Conservation (phyloP, 2,888 invertebrate species). For the Alsophila aescularia region DNA sequence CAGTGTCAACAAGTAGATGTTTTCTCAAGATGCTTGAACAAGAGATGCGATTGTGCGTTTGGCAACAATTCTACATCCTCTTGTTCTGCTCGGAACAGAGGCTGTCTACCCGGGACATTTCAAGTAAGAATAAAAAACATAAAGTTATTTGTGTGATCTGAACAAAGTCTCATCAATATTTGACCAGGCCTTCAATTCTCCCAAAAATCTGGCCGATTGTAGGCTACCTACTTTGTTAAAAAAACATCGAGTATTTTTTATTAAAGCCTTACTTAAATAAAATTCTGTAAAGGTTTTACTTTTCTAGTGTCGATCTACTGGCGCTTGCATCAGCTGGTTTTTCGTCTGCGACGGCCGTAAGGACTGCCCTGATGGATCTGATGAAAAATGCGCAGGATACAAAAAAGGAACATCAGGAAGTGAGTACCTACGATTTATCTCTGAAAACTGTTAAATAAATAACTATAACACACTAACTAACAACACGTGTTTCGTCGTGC, state of each 20-base stretch:
- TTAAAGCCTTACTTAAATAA: background rate
- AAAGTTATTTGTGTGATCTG: no score
- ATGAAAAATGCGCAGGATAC: conserved; percentile 90
- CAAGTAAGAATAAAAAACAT: conserved; percentile 84
- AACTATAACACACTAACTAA: no score
- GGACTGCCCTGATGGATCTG: conserved; percentile 94
- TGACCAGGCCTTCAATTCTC: no score
- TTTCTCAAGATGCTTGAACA: conserved; percentile 89
- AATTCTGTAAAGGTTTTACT: background rate
- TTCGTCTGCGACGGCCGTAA: conserved; percentile 94
- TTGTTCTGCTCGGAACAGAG: conserved; percentile 89
- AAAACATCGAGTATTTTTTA: no score
- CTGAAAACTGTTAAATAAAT: no score
- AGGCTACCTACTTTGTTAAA: no score
- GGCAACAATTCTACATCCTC: conserved; percentile 84
- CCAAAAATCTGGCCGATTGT: no score
- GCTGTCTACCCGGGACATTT: conserved; percentile 94
- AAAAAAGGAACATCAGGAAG: conserved; percentile 68
- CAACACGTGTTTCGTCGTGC: no score
- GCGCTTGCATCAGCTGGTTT: conserved; percentile 96
- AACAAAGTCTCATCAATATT: no score
- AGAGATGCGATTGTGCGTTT: conserved; percentile 90
- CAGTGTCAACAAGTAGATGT: conserved; percentile 93
- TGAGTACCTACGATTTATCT: background rate
- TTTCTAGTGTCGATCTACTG: conserved; percentile 92